phyloP scores from a whole-genome alignment of 2,888 invertebrate genomes.

The Amaurobius ferox region DNA sequence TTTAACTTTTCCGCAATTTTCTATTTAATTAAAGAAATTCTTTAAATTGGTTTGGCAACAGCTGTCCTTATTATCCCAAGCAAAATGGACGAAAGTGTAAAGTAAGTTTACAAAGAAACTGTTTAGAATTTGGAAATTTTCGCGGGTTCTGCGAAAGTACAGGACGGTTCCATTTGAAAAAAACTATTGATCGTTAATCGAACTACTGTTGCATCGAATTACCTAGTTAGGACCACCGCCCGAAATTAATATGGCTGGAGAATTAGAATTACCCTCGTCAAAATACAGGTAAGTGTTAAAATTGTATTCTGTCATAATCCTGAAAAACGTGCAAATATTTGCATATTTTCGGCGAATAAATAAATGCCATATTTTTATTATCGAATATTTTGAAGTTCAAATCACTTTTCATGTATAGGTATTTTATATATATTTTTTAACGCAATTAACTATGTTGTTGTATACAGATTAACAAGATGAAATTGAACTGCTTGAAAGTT shows the following conservation, averaged over 20 bases:
- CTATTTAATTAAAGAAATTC: background rate
- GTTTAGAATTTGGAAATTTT: background rate
- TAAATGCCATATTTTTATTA: too few relatives aligned
- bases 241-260: constrained; percentile 37
- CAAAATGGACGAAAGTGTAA: constrained; percentile 25
- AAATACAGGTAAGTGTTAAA: constrained; percentile 54
- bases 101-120: background rate
- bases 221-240: background rate
- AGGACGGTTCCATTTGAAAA: constrained; percentile 24
- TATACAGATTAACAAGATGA: too few relatives aligned
- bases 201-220: constrained; percentile 49
- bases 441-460: too few relatives aligned
- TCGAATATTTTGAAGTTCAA: too few relatives aligned
- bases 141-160: background rate
- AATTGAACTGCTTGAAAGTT: too few relatives aligned
- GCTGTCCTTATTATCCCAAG: background rate
- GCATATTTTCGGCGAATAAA: too few relatives aligned
- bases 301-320: too few relatives aligned
- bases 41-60: constrained; percentile 20
- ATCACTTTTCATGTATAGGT: too few relatives aligned
- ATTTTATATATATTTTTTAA: too few relatives aligned
- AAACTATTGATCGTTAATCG: constrained; percentile 35
- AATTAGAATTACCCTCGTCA: constrained; percentile 2
- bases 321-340: too few relatives aligned
- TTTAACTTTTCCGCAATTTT: too few relatives aligned